A percentile compares a stretch with the other conserved stretches of the same genome.
These are phyloP conservation scores for Motacilla tschutschensis DNA, from an alignment of 2,113 vertebrate species.

Conservation along the genomic window DNA sequence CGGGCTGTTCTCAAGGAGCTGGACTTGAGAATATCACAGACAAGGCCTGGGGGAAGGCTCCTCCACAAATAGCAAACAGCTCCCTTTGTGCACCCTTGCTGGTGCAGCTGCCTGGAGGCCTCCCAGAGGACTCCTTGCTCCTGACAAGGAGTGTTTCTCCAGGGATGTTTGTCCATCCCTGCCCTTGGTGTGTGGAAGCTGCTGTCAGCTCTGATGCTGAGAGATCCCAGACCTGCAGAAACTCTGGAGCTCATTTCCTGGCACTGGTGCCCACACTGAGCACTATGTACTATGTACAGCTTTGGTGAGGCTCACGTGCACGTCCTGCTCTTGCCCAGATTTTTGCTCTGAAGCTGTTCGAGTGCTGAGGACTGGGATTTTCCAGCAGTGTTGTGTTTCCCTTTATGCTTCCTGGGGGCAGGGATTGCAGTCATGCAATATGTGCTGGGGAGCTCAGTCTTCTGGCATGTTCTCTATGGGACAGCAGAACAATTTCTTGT, in stretches of 20 bases:
- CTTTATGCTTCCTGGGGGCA: neutral
- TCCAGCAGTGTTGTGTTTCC: neutral
- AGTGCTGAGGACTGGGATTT: neutral
- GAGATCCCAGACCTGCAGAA: neutral
- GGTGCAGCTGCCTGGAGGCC: neutral
- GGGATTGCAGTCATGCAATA: neutral
- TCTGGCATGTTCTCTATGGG: neutral
- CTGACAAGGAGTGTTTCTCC: neutral
- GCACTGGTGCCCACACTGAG: neutral
- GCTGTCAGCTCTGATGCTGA: neutral
- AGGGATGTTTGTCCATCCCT: neutral
- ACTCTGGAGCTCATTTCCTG: neutral
- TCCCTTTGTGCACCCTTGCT: neutral
- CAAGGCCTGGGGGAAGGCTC: neutral
- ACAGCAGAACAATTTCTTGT: neutral
- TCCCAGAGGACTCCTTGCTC: neutral
- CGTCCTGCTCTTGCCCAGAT: neutral
- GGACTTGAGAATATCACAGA: too few relatives aligned
- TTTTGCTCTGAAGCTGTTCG: neutral
- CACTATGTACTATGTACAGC: neutral
- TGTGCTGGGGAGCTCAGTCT: neutral
- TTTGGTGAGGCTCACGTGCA: neutral
- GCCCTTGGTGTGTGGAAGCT: neutral
- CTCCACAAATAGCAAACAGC: neutral
- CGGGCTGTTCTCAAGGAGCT: neutral